Base-by-base conservation (phyloP, 2,113 vertebrate genomes). In the Scopus umbretta region DNA sequence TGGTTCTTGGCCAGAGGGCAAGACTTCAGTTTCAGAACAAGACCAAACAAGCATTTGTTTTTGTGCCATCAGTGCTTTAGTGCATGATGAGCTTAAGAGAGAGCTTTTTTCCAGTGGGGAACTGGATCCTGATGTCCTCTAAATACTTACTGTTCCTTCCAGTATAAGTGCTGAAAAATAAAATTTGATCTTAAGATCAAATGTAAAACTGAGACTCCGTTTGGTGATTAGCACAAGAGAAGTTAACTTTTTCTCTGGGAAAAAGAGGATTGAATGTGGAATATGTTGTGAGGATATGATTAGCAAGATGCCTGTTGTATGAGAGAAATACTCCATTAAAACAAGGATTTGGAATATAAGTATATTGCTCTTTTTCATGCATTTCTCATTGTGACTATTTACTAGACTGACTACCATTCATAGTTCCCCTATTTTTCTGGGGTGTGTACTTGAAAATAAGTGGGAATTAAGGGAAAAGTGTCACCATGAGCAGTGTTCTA, bases 21-120 rank as follows among this genome's bases (percentile, higher is more conserved):
- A 68, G 86, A 86, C 88, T 94, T 86, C 38, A 79, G 76, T 65
- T 91, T 86, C 92, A 91, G 86, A 91, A n/a, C 55, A 94, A 93
- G 94, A 96, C 96, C 88, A 93, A 97, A 97, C 91, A 97, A 95
- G 52, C 72, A 61, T 94, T 96, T 95, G 34, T 88, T 94, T 95
- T 88, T 86, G 71, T 88, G 76, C 34, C 2, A 1, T 86, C 43
- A 49, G 52, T 86, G 30, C 25, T 84, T 88, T 73, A 80, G 61
- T 65, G 55, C 16, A 55, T 4, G 6, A 7, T 50, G 63, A 78
- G 42, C 36, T 56, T 55, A 14, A 93, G 83, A 43, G 65, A 45
- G 30, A 13, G 7, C 3, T 80, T 93, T 88, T 63, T 62, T 45
- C 50, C 47, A 22, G 25, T 19, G 21, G 10, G 22, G 47, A 62